Evolutionary conservation across 2,797 vertebrate species (phyloP).

Genomic region (Octomys mimax): DNA sequence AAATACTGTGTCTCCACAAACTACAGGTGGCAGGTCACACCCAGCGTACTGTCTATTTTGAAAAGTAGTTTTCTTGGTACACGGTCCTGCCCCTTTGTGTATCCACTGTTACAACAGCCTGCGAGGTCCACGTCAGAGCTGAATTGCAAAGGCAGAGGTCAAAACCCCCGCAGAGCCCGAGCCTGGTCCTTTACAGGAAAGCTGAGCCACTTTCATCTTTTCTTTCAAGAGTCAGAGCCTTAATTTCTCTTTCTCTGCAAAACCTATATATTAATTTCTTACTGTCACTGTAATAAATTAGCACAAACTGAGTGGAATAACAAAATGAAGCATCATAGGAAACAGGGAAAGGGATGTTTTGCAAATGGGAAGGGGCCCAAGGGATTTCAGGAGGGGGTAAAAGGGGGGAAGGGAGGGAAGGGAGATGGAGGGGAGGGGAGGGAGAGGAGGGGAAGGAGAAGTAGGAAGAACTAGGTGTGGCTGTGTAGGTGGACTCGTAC

Average conservation of each 20-base stretch:
- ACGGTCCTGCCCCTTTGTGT: not conserved
- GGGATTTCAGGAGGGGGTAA: not conserved
- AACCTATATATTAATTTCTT: not conserved
- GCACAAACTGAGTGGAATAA: not conserved
- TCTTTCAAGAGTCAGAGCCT: not conserved
- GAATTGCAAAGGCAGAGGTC: not conserved
- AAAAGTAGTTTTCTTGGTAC: constrained; percentile 52
- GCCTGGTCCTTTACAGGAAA: not conserved
- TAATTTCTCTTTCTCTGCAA: constrained; percentile 4
- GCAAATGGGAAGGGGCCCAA: not conserved
- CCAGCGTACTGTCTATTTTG: not conserved
- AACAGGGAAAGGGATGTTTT: not conserved
- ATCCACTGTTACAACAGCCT: not conserved
- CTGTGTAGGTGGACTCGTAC: too few relatives aligned
- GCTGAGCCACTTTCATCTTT: not conserved
- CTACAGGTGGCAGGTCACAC: not conserved
- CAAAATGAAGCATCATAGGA: not conserved
- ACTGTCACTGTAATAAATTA: not conserved
- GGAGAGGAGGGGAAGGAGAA: not conserved
- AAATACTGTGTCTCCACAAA: not conserved
- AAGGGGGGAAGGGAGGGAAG: too few relatives aligned
- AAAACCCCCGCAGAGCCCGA: not conserved
- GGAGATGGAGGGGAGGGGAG: not conserved
- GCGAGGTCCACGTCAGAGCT: not conserved
- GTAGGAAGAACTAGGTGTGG: not conserved